Base-by-base conservation (phyloP, 2,888 invertebrate genomes). In the Malacosoma neustria region DNA sequence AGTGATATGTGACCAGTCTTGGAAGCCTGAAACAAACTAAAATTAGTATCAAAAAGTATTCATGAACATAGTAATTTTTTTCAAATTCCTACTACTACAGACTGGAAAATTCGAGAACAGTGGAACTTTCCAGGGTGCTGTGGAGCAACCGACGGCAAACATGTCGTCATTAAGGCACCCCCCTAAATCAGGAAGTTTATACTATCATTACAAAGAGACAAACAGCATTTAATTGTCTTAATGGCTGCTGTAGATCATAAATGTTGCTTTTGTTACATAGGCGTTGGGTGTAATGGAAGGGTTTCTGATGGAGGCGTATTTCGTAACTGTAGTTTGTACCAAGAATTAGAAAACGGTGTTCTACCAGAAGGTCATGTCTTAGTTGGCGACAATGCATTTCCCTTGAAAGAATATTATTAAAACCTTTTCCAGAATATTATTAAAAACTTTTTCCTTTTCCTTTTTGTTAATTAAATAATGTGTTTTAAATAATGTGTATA, bases 251-350 rank as follows among this genome's bases (percentile, higher is more conserved):
- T 48, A 39, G n/a, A 54, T 34, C 40, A 48, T 43, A 42, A 53
- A 34, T 54, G 53, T 40, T 45, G 44, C 30, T 54, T 57, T 39
- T 43, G 37, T 11, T 54, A 51, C 37, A 41, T 52, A 36, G 48
- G 54, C 39, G 38, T 54, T 32, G 52, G 52, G 14, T 48, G 46
- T 33, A 48, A 55, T 42, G 53, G 54, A 15, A 32, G 52, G 33
- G 40, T 46, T 35, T 45, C 48, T 14, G 51, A 55, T 52, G 51
- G 51, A 33, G 50, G 50, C 32, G 49, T 57, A 33, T 55, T 52
- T 37, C 39, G 40, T 12, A 37, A 47, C 29, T 51, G 42, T 38
- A 34, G 37, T 15, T 36, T 54, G 37, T 43, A 43, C 33, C 40
- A 40, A n/a, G 35, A 13, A 14, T 29, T 42, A 14, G 45, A 42